Base-by-base conservation (phyloP, 1,140 invertebrate species). In the Littorina saxatilis region DNA sequence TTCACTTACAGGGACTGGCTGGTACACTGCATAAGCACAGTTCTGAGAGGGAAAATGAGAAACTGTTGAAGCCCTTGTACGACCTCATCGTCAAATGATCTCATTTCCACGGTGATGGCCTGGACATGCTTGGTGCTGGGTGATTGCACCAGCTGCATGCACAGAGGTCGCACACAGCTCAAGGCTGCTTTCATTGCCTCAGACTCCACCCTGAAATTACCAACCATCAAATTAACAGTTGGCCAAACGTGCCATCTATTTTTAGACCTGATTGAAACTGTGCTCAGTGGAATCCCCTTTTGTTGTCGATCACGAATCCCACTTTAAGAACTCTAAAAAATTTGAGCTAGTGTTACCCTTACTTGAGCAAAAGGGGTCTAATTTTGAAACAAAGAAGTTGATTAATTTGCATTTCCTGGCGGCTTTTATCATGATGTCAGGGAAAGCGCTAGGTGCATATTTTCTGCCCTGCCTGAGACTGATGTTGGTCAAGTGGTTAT, bases 61-160 rank as follows among this genome's bases (percentile, higher is more conserved):
- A 78, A 78, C 76, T 66, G 76, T 39, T 61, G 55, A 7, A 78
- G 35, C 39, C 66, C 55, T 39, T 78, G 52, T 58, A 78, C 17
- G 2, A 78, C 55, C 11, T 43, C 55, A 35, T 39, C 20, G 55
- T 78, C 76, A 40, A 78, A 23, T 20, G 20, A 27, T 15, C 52
- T 78, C 37, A 78, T 35, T 13, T 40, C 32, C 11, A 1, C 4
- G 35, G 29, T 27, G 32, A 78, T 23, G 3, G 13, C 58, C 58
- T 78, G 55, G n/a, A 78, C 39, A 27, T 2, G 17, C 2, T 7
- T 9, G 35, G 39, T 20, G 4, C 55, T 78, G 55, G 76, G 76
- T 0, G 52, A 37, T 2, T 39, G 35, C 20, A 78, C 76, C 52
- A 78, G 55, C 76, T 78, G 35, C 58, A 78, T 78, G 17, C 76